Evolutionary conservation across 2,797 vertebrate genomes (phyloP).

Genomic region (Enteromius thamalakanensis): DNA sequence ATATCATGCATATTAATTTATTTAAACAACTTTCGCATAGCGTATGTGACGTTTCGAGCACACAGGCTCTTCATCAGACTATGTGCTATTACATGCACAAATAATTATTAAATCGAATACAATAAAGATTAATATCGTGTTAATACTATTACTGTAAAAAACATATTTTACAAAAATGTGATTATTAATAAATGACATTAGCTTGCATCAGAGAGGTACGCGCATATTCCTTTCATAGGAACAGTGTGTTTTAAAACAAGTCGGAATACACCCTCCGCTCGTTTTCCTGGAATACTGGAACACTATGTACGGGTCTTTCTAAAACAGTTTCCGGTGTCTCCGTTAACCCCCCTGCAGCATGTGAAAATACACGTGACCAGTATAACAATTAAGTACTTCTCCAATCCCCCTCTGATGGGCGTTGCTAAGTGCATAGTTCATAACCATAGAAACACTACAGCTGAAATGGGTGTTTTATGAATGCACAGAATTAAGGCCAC

Average conservation of each 20-base stretch:
- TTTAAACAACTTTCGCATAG: too few relatives aligned
- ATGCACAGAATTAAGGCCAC: not conserved
- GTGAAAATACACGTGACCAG: slow-evolving; percentile 31
- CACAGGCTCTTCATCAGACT: too few relatives aligned
- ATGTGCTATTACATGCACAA: too few relatives aligned
- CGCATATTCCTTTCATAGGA: not conserved
- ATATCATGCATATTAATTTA: too few relatives aligned
- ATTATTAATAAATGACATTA: not conserved
- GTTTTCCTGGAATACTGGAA: slow-evolving; percentile 31
- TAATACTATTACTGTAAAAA: not conserved
- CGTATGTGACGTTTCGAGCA: too few relatives aligned
- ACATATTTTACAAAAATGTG: too few relatives aligned
- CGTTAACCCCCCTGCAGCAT: not conserved
- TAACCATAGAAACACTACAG: not conserved
- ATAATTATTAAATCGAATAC: not conserved
- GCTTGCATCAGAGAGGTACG: not conserved
- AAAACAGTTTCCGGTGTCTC: slow-evolving; percentile 17
- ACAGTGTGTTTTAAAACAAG: not conserved
- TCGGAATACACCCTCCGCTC: slow-evolving; percentile 3
- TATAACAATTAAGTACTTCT: not conserved
- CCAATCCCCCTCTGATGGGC: not conserved
- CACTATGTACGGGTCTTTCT: slow-evolving; percentile 30
- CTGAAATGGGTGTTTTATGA: not conserved
- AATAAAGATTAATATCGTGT: not conserved
- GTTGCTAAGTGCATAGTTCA: not conserved